phyloP scores from a whole-genome alignment of 2,888 invertebrate species.

The Steinernema scapterisci region DNA sequence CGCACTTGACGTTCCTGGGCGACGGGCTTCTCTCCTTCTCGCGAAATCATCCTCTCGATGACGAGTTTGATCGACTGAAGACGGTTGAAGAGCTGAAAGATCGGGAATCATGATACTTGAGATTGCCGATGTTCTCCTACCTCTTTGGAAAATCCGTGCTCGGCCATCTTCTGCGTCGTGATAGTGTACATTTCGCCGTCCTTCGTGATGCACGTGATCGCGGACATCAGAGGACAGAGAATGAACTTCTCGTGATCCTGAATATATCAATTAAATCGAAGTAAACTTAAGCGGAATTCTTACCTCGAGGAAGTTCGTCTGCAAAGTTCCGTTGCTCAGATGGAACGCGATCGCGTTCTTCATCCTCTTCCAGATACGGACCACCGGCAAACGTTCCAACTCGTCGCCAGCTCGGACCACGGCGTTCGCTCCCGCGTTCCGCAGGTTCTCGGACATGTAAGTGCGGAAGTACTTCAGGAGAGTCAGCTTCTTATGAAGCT shows the following conservation, averaged over 20 bases:
- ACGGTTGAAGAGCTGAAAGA: too few species aligned
- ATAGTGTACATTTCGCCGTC: neutral
- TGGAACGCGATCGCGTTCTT: constrained; percentile 94
- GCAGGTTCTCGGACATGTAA: constrained; percentile 92
- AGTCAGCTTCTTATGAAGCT: constrained; percentile 77
- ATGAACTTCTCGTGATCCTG: constrained; percentile 95
- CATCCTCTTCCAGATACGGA: constrained; percentile 95
- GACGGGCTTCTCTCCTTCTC: too few species aligned
- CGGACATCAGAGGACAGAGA: constrained; percentile 94
- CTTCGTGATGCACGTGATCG: constrained; percentile 83
- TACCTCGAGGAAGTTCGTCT: constrained; percentile 66
- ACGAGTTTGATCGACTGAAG: too few species aligned
- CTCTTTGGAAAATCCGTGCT: neutral
- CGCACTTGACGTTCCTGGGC: too few species aligned
- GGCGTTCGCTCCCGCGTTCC: constrained; percentile 81
- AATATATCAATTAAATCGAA: constrained; percentile 34
- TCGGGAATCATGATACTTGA: too few species aligned
- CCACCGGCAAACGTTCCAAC: constrained; percentile 87
- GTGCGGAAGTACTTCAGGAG: constrained; percentile 92
- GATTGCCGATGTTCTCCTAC: neutral
- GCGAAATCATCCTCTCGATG: too few species aligned
- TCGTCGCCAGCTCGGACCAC: constrained; percentile 82
- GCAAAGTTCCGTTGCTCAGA: constrained; percentile 85
- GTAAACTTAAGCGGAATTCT: neutral
- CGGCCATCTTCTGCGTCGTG: neutral